Evolutionary conservation across 2,888 invertebrate species (phyloP).

Genomic region (Subacronicta megacephala): DNA sequence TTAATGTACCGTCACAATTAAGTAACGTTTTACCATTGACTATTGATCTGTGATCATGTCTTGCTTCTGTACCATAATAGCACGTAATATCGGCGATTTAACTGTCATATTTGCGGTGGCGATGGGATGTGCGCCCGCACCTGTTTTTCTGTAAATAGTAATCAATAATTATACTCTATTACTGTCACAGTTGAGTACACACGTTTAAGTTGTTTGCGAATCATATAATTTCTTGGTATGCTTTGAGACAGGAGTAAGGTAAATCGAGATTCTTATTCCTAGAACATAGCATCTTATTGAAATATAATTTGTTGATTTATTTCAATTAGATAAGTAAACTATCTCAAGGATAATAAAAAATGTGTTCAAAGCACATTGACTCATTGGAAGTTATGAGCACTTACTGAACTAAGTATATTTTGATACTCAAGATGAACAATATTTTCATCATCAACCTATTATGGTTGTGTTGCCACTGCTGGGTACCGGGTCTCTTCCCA

Average conservation of each 20-base stretch:
- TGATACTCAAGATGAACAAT: too few relatives aligned
- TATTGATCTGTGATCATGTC: neutral
- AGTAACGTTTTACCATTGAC: neutral
- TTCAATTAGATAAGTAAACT: too few relatives aligned
- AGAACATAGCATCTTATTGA: too few relatives aligned
- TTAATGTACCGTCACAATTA: neutral
- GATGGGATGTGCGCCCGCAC: conserved; percentile 9
- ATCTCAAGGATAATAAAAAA: too few relatives aligned
- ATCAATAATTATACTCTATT: conserved; percentile 27
- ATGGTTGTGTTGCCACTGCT: too few relatives aligned
- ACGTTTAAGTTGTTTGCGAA: conserved; percentile 7
- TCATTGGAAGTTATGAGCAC: too few relatives aligned
- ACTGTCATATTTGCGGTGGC: conserved; percentile 24
- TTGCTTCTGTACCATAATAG: neutral
- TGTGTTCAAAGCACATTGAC: too few relatives aligned
- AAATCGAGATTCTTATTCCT: neutral
- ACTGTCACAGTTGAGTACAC: conserved; percentile 29
- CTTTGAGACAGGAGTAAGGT: neutral
- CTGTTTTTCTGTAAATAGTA: conserved; percentile 20
- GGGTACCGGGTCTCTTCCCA: too few relatives aligned
- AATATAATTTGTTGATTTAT: too few relatives aligned
- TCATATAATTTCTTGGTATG: conserved; percentile 13
- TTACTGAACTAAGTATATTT: too few relatives aligned
- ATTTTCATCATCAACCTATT: too few relatives aligned
- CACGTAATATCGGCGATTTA: conserved; percentile 20